phyloP scores from a whole-genome alignment of 2,888 invertebrate genomes.

The Nymphalis polychloros region DNA sequence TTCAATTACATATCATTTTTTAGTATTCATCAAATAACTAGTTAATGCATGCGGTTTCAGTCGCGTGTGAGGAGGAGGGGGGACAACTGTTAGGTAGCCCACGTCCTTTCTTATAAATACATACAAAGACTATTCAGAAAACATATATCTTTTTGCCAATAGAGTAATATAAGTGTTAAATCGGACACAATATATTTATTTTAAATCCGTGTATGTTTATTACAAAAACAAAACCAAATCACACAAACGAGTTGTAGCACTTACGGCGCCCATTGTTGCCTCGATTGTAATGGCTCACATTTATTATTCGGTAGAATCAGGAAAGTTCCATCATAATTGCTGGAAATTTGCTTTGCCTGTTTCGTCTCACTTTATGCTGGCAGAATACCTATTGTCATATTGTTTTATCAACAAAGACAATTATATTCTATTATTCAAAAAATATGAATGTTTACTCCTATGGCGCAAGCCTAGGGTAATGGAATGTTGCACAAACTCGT shows the following conservation, averaged over 20 bases:
- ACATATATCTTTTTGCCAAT: too few relatives aligned
- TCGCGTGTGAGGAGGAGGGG: too few relatives aligned
- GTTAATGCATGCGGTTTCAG: too few relatives aligned
- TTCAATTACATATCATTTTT: too few relatives aligned
- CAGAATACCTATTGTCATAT: not conserved
- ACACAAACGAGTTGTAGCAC: not conserved
- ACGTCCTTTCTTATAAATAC: too few relatives aligned
- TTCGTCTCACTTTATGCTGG: not conserved
- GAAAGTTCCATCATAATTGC: conserved; percentile 22
- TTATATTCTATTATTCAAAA: not conserved
- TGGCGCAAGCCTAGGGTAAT: not conserved
- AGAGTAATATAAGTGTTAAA: too few relatives aligned
- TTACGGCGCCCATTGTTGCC: conserved; percentile 3
- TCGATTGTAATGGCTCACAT: conserved; percentile 4
- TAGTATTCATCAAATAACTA: too few relatives aligned
- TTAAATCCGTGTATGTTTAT: too few relatives aligned
- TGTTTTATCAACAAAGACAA: not conserved
- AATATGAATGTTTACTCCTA: not conserved
- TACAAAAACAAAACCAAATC: not conserved
- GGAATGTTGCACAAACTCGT: too few relatives aligned
- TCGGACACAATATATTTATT: too few relatives aligned
- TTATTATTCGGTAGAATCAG: conserved; percentile 19
- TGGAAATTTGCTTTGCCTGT: conserved; percentile 17
- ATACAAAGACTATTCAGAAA: too few relatives aligned
- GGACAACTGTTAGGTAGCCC: too few relatives aligned